Conservation (phyloP, 2,797 vertebrate genomes). For the Varecia variegata region DNA sequence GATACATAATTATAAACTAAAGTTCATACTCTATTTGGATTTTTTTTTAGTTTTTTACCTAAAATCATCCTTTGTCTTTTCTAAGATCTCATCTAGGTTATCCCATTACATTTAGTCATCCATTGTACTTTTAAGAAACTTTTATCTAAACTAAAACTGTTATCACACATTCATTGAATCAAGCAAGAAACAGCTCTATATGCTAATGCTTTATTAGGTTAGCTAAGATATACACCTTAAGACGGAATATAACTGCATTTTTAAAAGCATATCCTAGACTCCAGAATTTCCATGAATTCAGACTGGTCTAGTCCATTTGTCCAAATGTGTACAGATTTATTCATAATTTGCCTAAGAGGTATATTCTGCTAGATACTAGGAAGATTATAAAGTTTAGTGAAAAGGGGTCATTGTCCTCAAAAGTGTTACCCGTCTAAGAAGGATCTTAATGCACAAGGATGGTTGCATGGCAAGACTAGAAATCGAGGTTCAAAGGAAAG, state of each 20-base stretch:
- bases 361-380: neutral
- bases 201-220: neutral
- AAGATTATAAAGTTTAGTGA: neutral
- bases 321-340: neutral
- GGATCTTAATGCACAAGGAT: neutral
- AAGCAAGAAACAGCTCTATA: neutral
- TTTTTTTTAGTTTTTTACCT: neutral
- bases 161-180: neutral
- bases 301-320: neutral
- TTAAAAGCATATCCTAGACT: neutral
- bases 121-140: slow-evolving; percentile 1
- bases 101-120: neutral
- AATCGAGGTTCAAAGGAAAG: neutral
- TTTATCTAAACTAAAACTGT: neutral
- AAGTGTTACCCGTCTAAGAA: neutral
- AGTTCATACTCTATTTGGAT: neutral
- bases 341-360: neutral
- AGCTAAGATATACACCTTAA: neutral
- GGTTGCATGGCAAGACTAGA: neutral
- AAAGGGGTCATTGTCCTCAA: neutral
- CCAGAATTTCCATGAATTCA: neutral
- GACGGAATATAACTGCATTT: neutral
- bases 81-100: neutral
- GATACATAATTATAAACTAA: neutral
- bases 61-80: neutral